Evolutionary conservation across 2,797 vertebrate genomes (phyloP), one percentile per base, ranked within the genome.

Genomic region (Mus minutoides): DNA sequence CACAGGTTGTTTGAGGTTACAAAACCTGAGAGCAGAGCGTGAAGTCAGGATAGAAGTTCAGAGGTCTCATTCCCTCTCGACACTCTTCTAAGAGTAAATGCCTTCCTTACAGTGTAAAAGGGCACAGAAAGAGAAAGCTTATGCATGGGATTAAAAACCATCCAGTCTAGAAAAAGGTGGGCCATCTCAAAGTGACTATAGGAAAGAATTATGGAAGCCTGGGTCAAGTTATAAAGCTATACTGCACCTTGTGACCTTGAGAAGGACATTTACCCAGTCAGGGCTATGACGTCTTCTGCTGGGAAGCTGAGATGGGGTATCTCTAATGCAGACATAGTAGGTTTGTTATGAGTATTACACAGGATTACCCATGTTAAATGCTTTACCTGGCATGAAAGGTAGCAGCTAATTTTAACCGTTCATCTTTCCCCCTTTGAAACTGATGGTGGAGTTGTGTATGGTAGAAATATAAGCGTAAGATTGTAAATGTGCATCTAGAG

Each of bases 221-320:
- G 46, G 26, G 75, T 75, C 26, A 62, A 64, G 92, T 76, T 16
- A 69, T 58, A 37, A 76, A 29, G n/a, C 26, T 6, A 3, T 29
- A 56, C 24, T 69, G 64, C 67, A 4, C n/a, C 60, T 29, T n/a
- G 34, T 58, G 52, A 69, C 52, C 56, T 84, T 46, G 6, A 62
- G 67, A 85, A 94, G 56, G 62, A 86, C 17, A 26, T 5, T 49
- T 49, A 52, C 40, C 54, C 56, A 79, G 62, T 84, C 49, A 46
- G 19, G 67, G 40, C n/a, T 69, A 12, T 75, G 54, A 24, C 69
- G 64, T 88, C 26, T 34, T 88, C 86, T 56, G 26, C 11, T 40
- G 54, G 91, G 90, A 85, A 83, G 86, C 21, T 90, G 77, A 71
- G 37, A 49, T 91, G 76, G 83, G 71, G 60, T 46, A 54, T 31